A percentile compares a stretch with the other conserved stretches of the same genome.
Conservation (phyloP, 2,888 invertebrate genomes). For the Hirtodrosophila histrioides region DNA sequence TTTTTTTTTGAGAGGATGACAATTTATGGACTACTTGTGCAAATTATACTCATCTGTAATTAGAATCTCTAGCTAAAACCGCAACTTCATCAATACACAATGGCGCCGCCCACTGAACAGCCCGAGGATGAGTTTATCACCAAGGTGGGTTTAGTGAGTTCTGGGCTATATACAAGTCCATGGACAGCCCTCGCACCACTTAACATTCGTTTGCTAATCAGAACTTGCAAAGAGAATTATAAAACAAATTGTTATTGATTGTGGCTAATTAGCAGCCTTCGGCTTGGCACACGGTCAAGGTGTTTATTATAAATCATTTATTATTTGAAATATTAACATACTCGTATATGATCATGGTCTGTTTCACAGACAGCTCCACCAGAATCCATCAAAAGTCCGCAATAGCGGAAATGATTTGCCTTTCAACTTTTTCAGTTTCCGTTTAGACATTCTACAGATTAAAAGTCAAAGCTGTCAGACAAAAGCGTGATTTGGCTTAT, state of each 20-base stretch:
- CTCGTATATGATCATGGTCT: slow-evolving; percentile 10
- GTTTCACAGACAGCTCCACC: slow-evolving; percentile 8
- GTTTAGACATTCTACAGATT: slow-evolving; percentile 2
- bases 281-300: slow-evolving; percentile 46
- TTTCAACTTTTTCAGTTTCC: slow-evolving; percentile 13
- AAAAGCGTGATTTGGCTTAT: too few species aligned
- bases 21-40: slow-evolving; percentile 82
- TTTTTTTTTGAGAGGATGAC: slow-evolving; percentile 73
- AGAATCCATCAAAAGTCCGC: slow-evolving; percentile 20
- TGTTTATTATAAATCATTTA: slow-evolving; percentile 1
- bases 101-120: slow-evolving; percentile 62
- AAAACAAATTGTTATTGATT: slow-evolving; percentile 2
- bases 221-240: slow-evolving; percentile 2
- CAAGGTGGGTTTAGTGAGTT: slow-evolving; percentile 59
- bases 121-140: slow-evolving; percentile 70
- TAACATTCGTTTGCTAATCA: slow-evolving; percentile 42
- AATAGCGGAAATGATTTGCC: slow-evolving; percentile 38
- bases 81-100: slow-evolving; percentile 12
- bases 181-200: slow-evolving; percentile 17
- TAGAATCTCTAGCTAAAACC: slow-evolving; percentile 28
- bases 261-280: slow-evolving; percentile 42
- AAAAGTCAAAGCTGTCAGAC: too few species aligned
- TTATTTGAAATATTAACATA: slow-evolving; percentile 22
- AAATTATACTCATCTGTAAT: slow-evolving; percentile 82
- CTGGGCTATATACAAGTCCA: neutral